A percentile compares a stretch with the other conserved stretches of the same genome.
Evolutionary conservation across 1,140 invertebrate genomes (phyloP).

Genomic region (Drosophila pachea): DNA sequence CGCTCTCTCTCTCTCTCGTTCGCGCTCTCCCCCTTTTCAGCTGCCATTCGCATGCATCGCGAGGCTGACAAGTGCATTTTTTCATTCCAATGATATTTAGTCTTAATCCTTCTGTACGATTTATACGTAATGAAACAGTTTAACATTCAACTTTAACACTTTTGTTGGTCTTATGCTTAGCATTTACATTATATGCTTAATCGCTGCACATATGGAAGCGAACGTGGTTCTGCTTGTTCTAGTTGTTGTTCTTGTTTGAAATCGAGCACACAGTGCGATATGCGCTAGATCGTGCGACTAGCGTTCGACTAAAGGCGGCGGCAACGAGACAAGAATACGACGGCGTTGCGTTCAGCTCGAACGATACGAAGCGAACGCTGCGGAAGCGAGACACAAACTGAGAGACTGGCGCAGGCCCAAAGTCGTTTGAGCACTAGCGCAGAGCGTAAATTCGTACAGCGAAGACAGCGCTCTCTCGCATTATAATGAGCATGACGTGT

Average conservation of each 20-base stretch:
- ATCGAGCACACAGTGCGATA: conserved; percentile 53
- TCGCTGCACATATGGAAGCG: conserved; percentile 66
- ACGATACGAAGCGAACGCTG: conserved; percentile 19
- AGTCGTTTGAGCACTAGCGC: conserved; percentile 16
- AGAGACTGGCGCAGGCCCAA: conserved; percentile 32
- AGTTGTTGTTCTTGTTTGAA: conserved; percentile 36
- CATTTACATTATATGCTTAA: conserved; percentile 43
- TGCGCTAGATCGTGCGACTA: conserved; percentile 66
- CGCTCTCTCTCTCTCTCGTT: conserved; percentile 10
- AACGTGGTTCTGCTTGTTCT: conserved; percentile 7
- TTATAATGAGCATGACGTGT: neutral
- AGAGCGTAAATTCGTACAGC: neutral
- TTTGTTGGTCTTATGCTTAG: conserved; percentile 24
- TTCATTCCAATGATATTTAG: conserved; percentile 22
- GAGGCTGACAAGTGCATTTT: conserved; percentile 48
- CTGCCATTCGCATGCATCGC: conserved; percentile 18
- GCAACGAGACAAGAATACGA: conserved; percentile 35
- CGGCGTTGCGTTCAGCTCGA: conserved; percentile 6
- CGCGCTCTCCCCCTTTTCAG: conserved; percentile 4
- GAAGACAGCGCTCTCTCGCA: neutral
- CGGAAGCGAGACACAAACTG: conserved; percentile 42
- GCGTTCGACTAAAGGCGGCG: conserved; percentile 52
- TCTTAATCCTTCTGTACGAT: conserved; percentile 2
- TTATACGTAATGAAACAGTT: conserved; percentile 3
- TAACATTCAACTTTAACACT: conserved; percentile 12